These are phyloP conservation scores for Latheticus oryzae DNA, from an alignment of 2,888 invertebrate species.

Conservation along the genomic window DNA sequence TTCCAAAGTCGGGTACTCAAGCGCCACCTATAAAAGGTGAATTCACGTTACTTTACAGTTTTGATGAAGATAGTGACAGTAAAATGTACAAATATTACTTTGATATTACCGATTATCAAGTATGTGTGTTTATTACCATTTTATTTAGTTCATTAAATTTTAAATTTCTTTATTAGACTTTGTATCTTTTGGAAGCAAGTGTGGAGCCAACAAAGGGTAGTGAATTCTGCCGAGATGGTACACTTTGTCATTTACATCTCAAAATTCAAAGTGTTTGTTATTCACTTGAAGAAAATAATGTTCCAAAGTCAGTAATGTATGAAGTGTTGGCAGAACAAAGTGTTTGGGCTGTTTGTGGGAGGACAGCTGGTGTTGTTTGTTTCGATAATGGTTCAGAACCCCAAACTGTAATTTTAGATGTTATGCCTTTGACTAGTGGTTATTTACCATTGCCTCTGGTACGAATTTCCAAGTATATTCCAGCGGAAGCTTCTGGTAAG, in stretches of 20 bases:
- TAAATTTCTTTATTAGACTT: slow-evolving; percentile 69
- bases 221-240: slow-evolving; percentile 90
- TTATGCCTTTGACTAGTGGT: slow-evolving; percentile 93
- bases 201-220: slow-evolving; percentile 83
- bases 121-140: too few species aligned
- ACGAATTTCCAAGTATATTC: slow-evolving; percentile 89
- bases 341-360: slow-evolving; percentile 93
- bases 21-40: slow-evolving; percentile 70
- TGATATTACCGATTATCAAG: slow-evolving; percentile 84
- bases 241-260: slow-evolving; percentile 85
- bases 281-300: slow-evolving; percentile 43
- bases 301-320: slow-evolving; percentile 83
- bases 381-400: slow-evolving; percentile 64
- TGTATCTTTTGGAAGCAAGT: slow-evolving; percentile 82
- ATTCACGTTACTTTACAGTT: slow-evolving; percentile 73
- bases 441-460: slow-evolving; percentile 90
- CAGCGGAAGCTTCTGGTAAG: slow-evolving; percentile 69
- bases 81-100: slow-evolving; percentile 76
- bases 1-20: slow-evolving; percentile 63
- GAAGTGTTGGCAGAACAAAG: slow-evolving; percentile 93
- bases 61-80: slow-evolving; percentile 59
- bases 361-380: slow-evolving; percentile 82
- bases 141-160: too few species aligned
- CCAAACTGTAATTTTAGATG: slow-evolving; percentile 85
- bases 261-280: slow-evolving; percentile 69